A percentile compares a stretch with the other conserved stretches of the same genome.
phyloP scores from a whole-genome alignment of 2,888 invertebrate species.

The Rhynchonema sp. region DNA sequence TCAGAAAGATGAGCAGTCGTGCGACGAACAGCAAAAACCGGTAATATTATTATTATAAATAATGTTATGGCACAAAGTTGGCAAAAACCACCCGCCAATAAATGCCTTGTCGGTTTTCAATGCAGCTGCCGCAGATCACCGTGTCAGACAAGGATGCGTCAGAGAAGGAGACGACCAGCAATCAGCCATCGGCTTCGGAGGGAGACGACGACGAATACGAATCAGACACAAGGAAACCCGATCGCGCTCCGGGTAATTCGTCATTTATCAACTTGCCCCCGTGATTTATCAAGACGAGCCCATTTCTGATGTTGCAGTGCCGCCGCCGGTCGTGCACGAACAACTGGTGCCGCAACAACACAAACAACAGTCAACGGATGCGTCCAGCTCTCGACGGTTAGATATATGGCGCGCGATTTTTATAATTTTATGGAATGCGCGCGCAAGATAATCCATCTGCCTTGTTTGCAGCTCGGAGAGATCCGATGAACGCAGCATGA shows the following conservation, averaged over 20 bases:
- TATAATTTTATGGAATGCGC: neutral
- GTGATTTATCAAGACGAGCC: too few relatives aligned
- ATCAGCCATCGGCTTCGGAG: neutral
- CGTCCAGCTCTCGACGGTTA: neutral
- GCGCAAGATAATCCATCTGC: too few relatives aligned
- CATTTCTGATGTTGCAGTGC: neutral
- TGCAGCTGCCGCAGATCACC: neutral
- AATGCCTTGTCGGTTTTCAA: too few relatives aligned
- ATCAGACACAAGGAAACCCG: too few relatives aligned
- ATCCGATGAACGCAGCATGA: conserved; percentile 22
- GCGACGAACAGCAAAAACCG: too few relatives aligned
- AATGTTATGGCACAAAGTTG: too few relatives aligned
- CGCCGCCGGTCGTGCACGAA: neutral
- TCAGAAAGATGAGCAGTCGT: neutral
- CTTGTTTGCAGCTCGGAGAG: conserved; percentile 11
- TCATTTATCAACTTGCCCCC: too few relatives aligned
- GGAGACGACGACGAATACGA: neutral
- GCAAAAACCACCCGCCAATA: too few relatives aligned
- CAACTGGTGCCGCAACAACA: neutral
- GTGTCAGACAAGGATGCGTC: neutral
- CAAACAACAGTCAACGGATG: conserved; percentile 1
- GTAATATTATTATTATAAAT: too few relatives aligned
- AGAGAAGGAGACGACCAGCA: neutral
- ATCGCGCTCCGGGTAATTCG: too few relatives aligned
- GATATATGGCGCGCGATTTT: neutral